Evolutionary conservation across 2,797 vertebrate species (phyloP).

Genomic region (Chrysocyon brachyurus): DNA sequence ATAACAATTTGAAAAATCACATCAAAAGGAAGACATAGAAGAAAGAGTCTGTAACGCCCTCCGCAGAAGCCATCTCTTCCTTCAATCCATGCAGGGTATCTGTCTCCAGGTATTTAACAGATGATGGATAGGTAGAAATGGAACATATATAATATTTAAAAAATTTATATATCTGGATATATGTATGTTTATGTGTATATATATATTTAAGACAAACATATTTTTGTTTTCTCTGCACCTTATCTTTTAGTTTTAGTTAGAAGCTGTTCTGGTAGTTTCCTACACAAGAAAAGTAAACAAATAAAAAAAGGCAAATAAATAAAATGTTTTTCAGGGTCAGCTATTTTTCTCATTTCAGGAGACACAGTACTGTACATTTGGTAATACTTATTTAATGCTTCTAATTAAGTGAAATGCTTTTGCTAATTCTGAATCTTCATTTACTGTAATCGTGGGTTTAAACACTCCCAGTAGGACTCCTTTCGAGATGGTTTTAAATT

Average conservation of each 20-base stretch:
- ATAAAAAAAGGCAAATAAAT: slow-evolving; percentile 8
- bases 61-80: not conserved
- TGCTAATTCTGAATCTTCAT: slow-evolving; percentile 78
- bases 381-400: slow-evolving; percentile 64
- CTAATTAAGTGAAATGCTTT: slow-evolving; percentile 81
- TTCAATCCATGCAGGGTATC: not conserved
- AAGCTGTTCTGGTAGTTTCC: slow-evolving; percentile 31
- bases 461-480: slow-evolving; percentile 70
- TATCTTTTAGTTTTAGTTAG: not conserved
- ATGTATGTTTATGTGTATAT: not conserved
- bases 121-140: not conserved
- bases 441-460: slow-evolving; percentile 79
- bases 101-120: too few species aligned
- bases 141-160: not conserved
- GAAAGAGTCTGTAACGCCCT: slow-evolving; percentile 57
- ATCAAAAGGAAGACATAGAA: slow-evolving; percentile 60
- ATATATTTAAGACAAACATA: not conserved
- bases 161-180: not conserved
- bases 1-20: slow-evolving; percentile 40
- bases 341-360: slow-evolving; percentile 56
- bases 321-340: slow-evolving; percentile 71
- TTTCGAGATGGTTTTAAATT: slow-evolving; percentile 72
- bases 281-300: slow-evolving; percentile 10
- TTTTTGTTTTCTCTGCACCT: not conserved
- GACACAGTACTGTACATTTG: slow-evolving; percentile 74